Evolutionary conservation across 2,113 vertebrate species (phyloP).

Genomic region (Megaptera novaeangliae): DNA sequence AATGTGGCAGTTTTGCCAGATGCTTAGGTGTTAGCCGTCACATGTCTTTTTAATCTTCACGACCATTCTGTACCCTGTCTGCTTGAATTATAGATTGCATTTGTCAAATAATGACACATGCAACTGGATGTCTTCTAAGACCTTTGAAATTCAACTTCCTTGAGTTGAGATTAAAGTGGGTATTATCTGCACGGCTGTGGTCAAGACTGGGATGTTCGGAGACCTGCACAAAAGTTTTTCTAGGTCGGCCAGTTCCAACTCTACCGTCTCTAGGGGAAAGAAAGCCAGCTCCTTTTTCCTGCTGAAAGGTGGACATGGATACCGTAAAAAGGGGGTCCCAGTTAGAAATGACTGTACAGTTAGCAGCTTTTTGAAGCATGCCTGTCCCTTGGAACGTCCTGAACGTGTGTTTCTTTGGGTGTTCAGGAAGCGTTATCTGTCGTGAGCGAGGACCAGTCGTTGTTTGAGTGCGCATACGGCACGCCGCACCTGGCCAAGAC

Average conservation of each 20-base stretch:
- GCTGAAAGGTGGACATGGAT: neutral
- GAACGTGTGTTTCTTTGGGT: constrained; percentile 3
- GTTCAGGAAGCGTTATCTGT: constrained; percentile 90
- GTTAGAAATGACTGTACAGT: neutral
- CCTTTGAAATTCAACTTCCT: constrained; percentile 73
- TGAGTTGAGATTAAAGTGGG: constrained; percentile 56
- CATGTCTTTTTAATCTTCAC: constrained; percentile 22
- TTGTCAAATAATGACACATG: constrained; percentile 66
- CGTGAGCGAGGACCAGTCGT: constrained; percentile 91
- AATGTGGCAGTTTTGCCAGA: constrained; percentile 1
- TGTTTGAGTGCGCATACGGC: constrained; percentile 92
- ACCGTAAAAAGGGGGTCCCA: accelerated
- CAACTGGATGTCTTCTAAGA: constrained; percentile 61
- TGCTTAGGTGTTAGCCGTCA: constrained; percentile 36
- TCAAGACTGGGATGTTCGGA: neutral
- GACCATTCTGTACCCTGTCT: neutral
- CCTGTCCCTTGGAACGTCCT: neutral
- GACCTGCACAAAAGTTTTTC: neutral
- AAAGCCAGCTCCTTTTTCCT: neutral
- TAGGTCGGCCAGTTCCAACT: neutral
- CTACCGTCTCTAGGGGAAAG: neutral
- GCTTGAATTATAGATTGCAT: constrained; percentile 61
- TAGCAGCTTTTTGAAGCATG: accelerated
- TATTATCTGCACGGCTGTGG: neutral
- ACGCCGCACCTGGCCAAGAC: constrained; percentile 85